Evolutionary conservation across 2,797 vertebrate genomes (phyloP), one percentile per base, ranked within the genome.

Genomic region (Ctenosaura bakeri): DNA sequence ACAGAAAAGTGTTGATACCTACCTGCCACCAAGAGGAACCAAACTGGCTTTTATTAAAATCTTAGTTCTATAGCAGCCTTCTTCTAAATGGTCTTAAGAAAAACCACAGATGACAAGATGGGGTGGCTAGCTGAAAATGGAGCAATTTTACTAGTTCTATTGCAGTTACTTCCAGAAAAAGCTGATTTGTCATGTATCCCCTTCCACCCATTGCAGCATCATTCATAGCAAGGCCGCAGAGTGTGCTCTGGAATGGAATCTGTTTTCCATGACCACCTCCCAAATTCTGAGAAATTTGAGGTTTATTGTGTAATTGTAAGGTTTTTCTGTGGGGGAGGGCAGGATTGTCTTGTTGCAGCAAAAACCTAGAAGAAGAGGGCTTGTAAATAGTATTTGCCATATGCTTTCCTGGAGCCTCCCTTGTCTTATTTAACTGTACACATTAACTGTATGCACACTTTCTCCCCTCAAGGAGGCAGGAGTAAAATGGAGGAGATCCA

Each of bases 401-500:
- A 62, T 22, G 59, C 18, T 22, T 62, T 69, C 66, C 32, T 69
- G 66, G 8, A 69, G 9, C 66, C 29, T 1, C 66, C 66, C 29
- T 4, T 29, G 13, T 69, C 66, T 29, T 69, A 24, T 32, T 69
- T 32, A 32, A 69, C 29, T 69, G 10, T 9, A 69, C 29, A 29
- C 26, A 66, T 79, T 26, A 56, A 83, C 46, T 54, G 18, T 83
- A 64, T 5, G 5, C 20, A 78, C 8, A 26, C 38, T 79, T 59
- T 76, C 64, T 24, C 29, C 38, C 4, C n/a, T 64, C 7, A 83
- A 90, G 22, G 26, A 83, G 22, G 64, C 52, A 84, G n/a, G 2
- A 35, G 62, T 22, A 89, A 35, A 35, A 89, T 91, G 87, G 90
- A 86, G n/a, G 56, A 85, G 35, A 18, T n/a, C 10, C 59, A 86